Percentiles rank a stretch among this genome's conserved stretches.
Conservation (phyloP, 2,113 vertebrate species). For the Dasyornis broadbenti region DNA sequence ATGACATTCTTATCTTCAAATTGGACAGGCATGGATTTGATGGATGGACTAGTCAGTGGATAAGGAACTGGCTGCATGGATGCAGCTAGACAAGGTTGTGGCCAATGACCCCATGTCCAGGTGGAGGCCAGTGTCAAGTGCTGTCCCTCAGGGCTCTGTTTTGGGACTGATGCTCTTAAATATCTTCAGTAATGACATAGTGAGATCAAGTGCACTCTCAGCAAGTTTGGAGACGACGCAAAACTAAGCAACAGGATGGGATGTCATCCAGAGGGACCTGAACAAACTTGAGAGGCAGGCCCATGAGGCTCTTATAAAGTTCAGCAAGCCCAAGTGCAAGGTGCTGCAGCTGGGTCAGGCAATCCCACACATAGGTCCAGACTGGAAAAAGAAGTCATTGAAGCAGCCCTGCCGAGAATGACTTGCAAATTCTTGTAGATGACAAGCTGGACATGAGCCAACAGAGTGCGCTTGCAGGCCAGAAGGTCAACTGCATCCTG, state of each 20-base stretch:
- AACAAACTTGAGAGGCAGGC: neutral
- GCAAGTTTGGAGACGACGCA: neutral
- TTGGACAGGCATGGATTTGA: neutral
- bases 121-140: neutral
- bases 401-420: neutral
- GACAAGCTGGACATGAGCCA: neutral
- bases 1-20: neutral
- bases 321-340: neutral
- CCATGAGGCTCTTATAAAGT: neutral
- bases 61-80: neutral
- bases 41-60: neutral
- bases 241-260: neutral
- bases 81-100: neutral
- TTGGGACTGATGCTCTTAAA: neutral
- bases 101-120: neutral
- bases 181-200: neutral
- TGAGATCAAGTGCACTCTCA: neutral
- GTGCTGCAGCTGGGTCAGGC: neutral
- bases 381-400: neutral
- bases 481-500: neutral
- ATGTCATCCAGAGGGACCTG: neutral
- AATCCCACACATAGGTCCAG: neutral
- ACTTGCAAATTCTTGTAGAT: neutral
- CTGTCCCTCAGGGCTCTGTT: neutral
- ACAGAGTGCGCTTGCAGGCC: neutral